Base-by-base conservation (phyloP, 2,113 vertebrate genomes). In the Isichthys henryi region DNA sequence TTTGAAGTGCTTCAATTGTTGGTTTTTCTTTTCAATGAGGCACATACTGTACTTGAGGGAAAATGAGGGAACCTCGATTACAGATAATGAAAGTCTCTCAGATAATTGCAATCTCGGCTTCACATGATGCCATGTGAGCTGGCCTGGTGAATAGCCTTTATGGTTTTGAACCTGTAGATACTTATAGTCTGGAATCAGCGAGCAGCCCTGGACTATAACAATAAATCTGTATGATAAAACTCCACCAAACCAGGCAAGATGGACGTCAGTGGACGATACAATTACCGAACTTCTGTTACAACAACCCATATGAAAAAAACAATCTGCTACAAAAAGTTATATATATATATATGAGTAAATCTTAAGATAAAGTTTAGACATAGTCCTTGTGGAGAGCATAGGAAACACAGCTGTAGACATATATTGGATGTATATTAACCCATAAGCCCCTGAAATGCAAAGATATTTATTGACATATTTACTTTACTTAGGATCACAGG, bases 101-200 rank as follows among this genome's bases (percentile, higher is more conserved):
- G 90, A 91, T 92, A 91, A 94, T 93, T 91, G 93, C 87, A 89
- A 91, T 86, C 83, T 90, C 31, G 88, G 15, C 58, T 92, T 87
- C 88, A 91, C 91, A 89, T 89, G 86, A 89, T 91, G 92, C 31
- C 49, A 58, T 91, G 91, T 89, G 88, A 93, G 91, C 89, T 89
- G 0, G 80, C 8, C 70, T 39, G n/a, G 74, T 21, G 80, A 90
- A 66, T 23, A n/a, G 52, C 11, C 50, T 80, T 39, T 48, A 48
- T 46, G 17, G 45, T 43, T 45, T 8, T 39, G 43, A 82, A 82
- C 39, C 43, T 45, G 43, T 48, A 48, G 39, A 84, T 84, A 84
- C 82, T 45, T 84, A 46, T 48, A 84, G 19, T n/a, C 8, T 11
- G 39, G 82, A 84, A 84, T 84, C 35, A 23, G 19, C 21, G 5